phyloP scores from a whole-genome alignment of 2,888 invertebrate genomes.

The Acrobasis consociella region DNA sequence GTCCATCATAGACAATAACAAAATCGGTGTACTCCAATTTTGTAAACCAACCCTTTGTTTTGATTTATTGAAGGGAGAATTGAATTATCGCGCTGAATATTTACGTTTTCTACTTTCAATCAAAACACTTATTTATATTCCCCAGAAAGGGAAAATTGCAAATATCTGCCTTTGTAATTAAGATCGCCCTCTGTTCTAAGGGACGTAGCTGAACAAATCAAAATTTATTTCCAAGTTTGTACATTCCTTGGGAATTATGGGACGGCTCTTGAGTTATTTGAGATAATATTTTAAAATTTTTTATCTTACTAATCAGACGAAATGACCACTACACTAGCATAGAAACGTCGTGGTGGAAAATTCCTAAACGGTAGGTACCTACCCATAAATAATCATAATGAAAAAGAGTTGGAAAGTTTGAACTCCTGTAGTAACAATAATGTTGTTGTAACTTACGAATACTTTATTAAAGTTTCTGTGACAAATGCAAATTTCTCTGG shows the following conservation, averaged over 20 bases:
- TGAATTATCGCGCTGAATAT: conserved; percentile 48
- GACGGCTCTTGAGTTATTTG: not conserved
- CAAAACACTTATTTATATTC: conserved; percentile 49
- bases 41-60: conserved; percentile 29
- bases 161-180: conserved; percentile 54
- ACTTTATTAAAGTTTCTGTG: too few relatives aligned
- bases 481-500: too few relatives aligned
- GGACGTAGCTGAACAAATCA: conserved; percentile 30
- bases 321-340: too few relatives aligned
- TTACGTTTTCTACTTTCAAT: conserved; percentile 45
- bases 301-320: not conserved
- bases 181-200: conserved; percentile 31
- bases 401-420: too few relatives aligned
- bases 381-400: not conserved
- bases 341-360: too few relatives aligned
- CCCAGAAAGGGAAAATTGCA: conserved; percentile 46
- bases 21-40: conserved; percentile 20
- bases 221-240: conserved; percentile 17
- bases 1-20: conserved; percentile 17
- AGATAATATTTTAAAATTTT: too few relatives aligned
- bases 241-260: conserved; percentile 13
- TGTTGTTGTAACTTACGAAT: too few relatives aligned
- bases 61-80: conserved; percentile 38
- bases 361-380: not conserved
- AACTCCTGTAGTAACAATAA: too few relatives aligned